These are phyloP conservation scores for Dipodomys merriami DNA, from an alignment of 2,113 vertebrate species.

Conservation along the genomic window DNA sequence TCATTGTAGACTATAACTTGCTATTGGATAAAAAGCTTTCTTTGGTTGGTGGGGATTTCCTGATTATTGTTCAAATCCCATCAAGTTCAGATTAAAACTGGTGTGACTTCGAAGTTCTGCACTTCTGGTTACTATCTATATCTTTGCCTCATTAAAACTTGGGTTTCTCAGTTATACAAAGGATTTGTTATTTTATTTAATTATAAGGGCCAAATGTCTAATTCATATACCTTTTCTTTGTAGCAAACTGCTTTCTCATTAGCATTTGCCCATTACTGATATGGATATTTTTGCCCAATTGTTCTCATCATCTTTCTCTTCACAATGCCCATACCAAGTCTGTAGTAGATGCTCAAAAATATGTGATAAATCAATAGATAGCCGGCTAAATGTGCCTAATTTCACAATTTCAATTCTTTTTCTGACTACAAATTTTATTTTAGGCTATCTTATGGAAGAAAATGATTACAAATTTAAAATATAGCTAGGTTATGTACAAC, in stretches of 20 bases:
- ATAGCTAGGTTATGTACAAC: not conserved
- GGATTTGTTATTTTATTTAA: not conserved
- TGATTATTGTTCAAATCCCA: not conserved
- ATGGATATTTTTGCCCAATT: not conserved
- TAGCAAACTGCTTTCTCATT: not conserved
- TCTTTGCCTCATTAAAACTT: not conserved
- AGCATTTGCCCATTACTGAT: not conserved
- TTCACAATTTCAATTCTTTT: not conserved
- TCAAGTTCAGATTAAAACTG: not conserved
- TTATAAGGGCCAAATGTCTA: not conserved
- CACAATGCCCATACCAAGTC: not conserved
- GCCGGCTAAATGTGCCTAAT: not conserved
- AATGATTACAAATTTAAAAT: constrained; percentile 7
- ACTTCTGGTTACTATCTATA: not conserved
- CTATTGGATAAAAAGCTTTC: not conserved
- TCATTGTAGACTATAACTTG: not conserved
- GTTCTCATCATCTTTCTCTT: not conserved
- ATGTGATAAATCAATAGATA: not conserved
- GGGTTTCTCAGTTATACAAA: not conserved
- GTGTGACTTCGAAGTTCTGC: not conserved
- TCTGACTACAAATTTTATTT: not conserved
- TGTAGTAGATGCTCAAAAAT: not conserved
- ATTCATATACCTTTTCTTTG: not conserved
- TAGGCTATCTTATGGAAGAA: not conserved
- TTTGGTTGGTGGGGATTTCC: not conserved